phyloP scores from a whole-genome alignment of 2,888 invertebrate species.

The Ormyrus nitidulus region DNA sequence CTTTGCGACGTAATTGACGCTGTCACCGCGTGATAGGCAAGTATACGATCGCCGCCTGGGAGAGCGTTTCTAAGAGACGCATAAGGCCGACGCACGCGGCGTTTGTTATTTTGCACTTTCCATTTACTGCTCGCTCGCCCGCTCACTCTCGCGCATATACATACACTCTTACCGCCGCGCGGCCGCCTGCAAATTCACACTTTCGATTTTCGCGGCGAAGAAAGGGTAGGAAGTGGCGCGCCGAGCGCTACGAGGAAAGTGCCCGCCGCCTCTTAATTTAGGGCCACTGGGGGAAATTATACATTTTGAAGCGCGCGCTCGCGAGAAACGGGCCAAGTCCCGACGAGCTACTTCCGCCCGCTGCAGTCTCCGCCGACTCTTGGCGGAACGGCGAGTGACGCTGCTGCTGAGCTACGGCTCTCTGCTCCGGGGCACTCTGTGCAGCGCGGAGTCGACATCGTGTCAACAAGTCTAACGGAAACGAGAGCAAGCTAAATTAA shows the following conservation, averaged over 20 bases:
- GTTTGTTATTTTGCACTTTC: constrained; percentile 40
- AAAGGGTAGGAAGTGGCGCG: neutral
- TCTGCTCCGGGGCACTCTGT: neutral
- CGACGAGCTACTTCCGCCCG: neutral
- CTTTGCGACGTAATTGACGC: constrained; percentile 36
- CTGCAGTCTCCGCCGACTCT: neutral
- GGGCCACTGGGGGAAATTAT: constrained; percentile 14
- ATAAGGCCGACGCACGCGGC: constrained; percentile 20
- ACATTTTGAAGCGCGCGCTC: neutral
- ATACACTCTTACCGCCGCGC: neutral
- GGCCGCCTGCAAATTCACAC: neutral
- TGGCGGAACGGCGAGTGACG: neutral
- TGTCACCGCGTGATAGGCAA: constrained; percentile 41
- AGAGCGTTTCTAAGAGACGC: neutral
- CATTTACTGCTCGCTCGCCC: constrained; percentile 17
- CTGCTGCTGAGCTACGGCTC: neutral
- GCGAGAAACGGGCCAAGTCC: constrained; percentile 23
- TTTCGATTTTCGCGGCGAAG: constrained; percentile 5
- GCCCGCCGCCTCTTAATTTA: constrained; percentile 15
- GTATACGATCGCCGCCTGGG: constrained; percentile 13
- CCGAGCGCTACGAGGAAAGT: neutral
- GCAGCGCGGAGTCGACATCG: constrained; percentile 1
- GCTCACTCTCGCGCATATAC: neutral
- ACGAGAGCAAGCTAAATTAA: constrained; percentile 22
- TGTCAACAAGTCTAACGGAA: constrained; percentile 37